These are phyloP conservation scores for Brachycybe producta DNA, from an alignment of 2,888 invertebrate species.

Conservation along the genomic window DNA sequence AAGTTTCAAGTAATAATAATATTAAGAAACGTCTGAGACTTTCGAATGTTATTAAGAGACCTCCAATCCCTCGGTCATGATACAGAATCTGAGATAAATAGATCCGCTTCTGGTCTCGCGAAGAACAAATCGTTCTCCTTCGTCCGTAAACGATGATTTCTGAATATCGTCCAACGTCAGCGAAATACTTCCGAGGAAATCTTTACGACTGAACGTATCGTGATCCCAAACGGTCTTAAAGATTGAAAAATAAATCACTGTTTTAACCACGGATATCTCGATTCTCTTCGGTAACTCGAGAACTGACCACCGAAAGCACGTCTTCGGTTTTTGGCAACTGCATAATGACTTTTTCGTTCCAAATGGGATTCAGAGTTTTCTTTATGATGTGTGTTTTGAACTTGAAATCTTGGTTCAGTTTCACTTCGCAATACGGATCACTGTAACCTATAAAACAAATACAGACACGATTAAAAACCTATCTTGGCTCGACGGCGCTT, in stretches of 20 bases:
- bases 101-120: too few species aligned
- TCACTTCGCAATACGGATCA: constrained; percentile 42
- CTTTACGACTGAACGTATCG: constrained; percentile 41
- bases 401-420: constrained; percentile 38
- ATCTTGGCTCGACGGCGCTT: background rate
- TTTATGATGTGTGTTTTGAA: constrained; percentile 42
- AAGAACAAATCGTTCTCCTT: background rate
- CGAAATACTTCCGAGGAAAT: constrained; percentile 40
- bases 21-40: too few species aligned
- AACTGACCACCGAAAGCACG: constrained; percentile 39
- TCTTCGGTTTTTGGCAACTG: constrained; percentile 37
- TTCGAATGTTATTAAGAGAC: too few species aligned
- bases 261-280: background rate
- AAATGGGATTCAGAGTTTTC: constrained; percentile 41
- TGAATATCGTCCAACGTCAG: constrained; percentile 39
- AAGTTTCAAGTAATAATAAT: too few species aligned
- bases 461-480: background rate
- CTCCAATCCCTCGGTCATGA: too few species aligned
- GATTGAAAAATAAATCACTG: background rate
- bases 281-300: background rate
- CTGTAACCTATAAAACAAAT: constrained; percentile 35
- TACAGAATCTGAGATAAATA: too few species aligned
- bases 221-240: constrained; percentile 41
- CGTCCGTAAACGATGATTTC: constrained; percentile 32
- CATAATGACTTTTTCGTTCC: constrained; percentile 42